A percentile compares a stretch with the other conserved stretches of the same genome.
phyloP scores from a whole-genome alignment of 2,113 vertebrate genomes.

The Microtus richardsoni region DNA sequence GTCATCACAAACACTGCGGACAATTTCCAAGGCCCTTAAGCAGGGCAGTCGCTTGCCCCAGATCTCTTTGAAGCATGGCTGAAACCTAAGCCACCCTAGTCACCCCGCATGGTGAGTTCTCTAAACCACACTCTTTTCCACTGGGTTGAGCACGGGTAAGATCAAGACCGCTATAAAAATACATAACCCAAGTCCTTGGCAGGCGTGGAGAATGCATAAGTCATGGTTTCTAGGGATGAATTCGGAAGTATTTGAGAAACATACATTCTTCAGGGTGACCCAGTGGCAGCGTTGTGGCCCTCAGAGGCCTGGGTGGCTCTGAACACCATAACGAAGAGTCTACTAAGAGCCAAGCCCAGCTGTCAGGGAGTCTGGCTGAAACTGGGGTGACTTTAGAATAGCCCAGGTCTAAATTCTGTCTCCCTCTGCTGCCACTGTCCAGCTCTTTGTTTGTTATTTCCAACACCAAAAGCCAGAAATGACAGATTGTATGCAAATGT shows the following conservation, averaged over 20 bases:
- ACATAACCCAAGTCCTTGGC: neutral
- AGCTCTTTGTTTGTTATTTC: neutral
- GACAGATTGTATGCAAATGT: neutral
- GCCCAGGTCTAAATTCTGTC: neutral
- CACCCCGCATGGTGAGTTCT: accelerated
- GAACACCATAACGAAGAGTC: neutral
- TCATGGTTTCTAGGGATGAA: neutral
- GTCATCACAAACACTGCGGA: neutral
- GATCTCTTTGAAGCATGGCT: neutral
- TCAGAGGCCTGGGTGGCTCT: neutral
- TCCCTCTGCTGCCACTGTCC: neutral
- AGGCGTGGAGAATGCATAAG: neutral
- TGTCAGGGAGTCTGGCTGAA: neutral
- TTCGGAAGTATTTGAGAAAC: neutral
- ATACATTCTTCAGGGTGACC: neutral
- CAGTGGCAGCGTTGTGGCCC: neutral
- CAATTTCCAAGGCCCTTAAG: neutral
- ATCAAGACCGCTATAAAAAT: neutral
- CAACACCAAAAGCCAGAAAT: neutral
- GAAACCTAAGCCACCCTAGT: neutral
- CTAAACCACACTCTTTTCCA: neutral
- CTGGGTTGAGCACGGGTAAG: neutral
- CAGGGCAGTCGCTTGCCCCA: neutral
- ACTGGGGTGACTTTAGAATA: neutral
- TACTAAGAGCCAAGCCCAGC: neutral